phyloP scores from a whole-genome alignment of 1,140 invertebrate species.

The Stegodyphus mimosarum region DNA sequence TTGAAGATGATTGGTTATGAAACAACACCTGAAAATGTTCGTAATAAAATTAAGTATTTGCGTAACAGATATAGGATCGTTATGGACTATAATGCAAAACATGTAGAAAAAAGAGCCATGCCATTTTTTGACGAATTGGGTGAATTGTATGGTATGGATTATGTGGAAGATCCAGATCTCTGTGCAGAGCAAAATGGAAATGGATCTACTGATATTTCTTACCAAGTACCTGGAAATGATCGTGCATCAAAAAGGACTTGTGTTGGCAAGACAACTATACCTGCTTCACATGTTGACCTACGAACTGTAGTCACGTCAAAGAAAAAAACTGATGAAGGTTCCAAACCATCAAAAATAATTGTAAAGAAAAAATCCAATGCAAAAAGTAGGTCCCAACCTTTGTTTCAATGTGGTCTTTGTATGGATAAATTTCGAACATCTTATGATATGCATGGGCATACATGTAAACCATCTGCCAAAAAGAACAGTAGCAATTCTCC shows the following conservation, averaged over 20 bases:
- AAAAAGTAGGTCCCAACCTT: conserved; percentile 3
- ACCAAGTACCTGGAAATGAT: neutral
- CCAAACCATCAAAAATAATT: neutral
- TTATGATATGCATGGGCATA: conserved; percentile 50
- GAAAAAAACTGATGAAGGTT: neutral
- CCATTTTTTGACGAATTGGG: conserved; percentile 23
- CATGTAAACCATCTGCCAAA: conserved; percentile 14
- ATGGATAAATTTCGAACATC: conserved; percentile 51
- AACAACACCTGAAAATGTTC: conserved; percentile 27
- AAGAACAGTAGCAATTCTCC: neutral
- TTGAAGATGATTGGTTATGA: conserved; percentile 34
- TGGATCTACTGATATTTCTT: conserved; percentile 1
- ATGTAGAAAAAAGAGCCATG: conserved; percentile 31
- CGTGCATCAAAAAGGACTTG: neutral
- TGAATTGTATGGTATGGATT: conserved; percentile 42
- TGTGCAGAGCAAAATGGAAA: neutral
- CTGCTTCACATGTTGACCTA: conserved; percentile 52
- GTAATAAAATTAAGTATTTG: conserved; percentile 47
- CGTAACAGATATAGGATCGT: conserved; percentile 23
- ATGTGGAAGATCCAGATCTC: conserved; percentile 15
- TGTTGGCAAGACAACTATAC: neutral
- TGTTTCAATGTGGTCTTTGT: conserved; percentile 54
- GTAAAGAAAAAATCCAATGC: neutral
- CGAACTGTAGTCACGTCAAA: conserved; percentile 36
- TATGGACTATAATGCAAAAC: conserved; percentile 36